phyloP scores from a whole-genome alignment of 2,113 vertebrate species.

The Rhabdomys dilectus region DNA sequence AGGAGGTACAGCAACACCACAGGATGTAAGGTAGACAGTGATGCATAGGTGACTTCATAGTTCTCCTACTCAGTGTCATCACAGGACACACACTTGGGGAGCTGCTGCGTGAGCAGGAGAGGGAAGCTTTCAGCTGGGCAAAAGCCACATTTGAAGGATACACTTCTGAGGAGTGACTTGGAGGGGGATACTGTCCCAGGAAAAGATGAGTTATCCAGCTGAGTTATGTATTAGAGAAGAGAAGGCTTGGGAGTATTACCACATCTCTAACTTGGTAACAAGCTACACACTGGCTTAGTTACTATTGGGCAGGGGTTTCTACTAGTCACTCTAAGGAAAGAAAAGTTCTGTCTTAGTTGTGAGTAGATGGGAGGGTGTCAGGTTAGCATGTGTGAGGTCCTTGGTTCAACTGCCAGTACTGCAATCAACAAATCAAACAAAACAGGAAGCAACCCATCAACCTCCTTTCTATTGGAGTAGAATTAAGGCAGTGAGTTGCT shows the following conservation, averaged over 20 bases:
- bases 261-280: neutral
- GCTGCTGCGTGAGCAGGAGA: neutral
- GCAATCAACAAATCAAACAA: neutral
- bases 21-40: neutral
- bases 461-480: neutral
- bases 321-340: neutral
- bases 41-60: neutral
- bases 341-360: neutral
- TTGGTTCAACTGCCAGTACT: neutral
- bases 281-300: neutral
- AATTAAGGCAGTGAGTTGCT: neutral
- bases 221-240: slow-evolving; percentile 15
- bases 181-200: neutral
- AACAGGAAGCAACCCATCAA: neutral
- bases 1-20: neutral
- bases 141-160: neutral
- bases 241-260: neutral
- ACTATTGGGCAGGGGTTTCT: neutral
- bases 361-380: neutral
- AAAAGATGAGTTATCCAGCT: neutral
- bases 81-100: neutral
- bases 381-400: neutral
- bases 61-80: neutral
- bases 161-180: neutral
- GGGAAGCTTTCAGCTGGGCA: neutral